These are phyloP conservation scores for Pseudococcus jackbeardsleyi DNA, from an alignment of 2,888 invertebrate genomes.

Conservation along the genomic window DNA sequence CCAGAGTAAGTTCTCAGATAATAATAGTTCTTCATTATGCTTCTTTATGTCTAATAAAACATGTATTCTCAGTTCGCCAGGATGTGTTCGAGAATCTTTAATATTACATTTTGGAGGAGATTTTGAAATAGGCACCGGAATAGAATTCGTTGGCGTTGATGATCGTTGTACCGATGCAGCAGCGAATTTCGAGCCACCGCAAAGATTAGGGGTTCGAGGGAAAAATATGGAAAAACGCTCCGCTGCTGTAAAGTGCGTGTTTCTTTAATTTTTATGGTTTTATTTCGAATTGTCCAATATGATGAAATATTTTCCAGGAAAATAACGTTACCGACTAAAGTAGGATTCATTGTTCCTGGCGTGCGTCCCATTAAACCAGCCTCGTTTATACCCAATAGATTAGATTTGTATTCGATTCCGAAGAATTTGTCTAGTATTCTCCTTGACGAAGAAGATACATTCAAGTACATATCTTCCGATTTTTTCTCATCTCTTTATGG, in stretches of 20 bases:
- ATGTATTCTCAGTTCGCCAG: slow-evolving; percentile 2
- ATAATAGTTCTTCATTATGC: neutral
- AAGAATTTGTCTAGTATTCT: slow-evolving; percentile 21
- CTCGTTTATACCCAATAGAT: slow-evolving; percentile 75
- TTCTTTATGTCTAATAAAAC: too few species aligned
- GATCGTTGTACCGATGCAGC: neutral
- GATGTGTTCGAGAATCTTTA: slow-evolving; percentile 26
- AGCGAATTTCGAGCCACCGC: neutral
- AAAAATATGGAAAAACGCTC: slow-evolving; percentile 29
- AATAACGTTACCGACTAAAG: slow-evolving; percentile 66
- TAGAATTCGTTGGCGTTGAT: slow-evolving; percentile 19
- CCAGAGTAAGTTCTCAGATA: neutral
- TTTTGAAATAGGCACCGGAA: slow-evolving; percentile 14
- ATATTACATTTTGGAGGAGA: slow-evolving; percentile 58
- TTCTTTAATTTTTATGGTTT: neutral
- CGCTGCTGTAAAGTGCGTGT: slow-evolving; percentile 18
- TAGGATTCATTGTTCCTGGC: slow-evolving; percentile 72
- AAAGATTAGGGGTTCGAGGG: neutral
- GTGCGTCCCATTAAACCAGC: slow-evolving; percentile 72
- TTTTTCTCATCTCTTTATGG: neutral
- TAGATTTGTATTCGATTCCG: slow-evolving; percentile 72
- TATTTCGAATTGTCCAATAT: neutral
- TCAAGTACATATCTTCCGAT: neutral
- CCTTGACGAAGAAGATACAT: neutral
- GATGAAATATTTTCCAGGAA: slow-evolving; percentile 65